Evolutionary conservation across 2,797 vertebrate genomes (phyloP).

Genomic region (Stomatorhinus walkeri): DNA sequence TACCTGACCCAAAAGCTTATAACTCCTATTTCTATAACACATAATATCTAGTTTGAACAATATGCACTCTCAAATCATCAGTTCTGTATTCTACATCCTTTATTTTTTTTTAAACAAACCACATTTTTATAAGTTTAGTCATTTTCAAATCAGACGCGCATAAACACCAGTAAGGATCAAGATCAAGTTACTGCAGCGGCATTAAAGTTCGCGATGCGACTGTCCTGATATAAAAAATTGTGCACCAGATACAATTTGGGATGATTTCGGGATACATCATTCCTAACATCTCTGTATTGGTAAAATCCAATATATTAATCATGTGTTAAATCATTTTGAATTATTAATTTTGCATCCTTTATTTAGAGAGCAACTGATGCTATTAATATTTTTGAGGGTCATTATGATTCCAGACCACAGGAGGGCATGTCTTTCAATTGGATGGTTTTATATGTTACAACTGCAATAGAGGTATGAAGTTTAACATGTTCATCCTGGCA

Average conservation of each 20-base stretch:
- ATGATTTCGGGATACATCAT: background rate
- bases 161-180: background rate
- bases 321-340: background rate
- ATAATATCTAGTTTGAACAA: background rate
- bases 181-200: background rate
- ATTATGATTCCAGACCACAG: background rate
- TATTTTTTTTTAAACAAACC: background rate
- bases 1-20: background rate
- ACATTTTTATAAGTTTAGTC: background rate
- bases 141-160: background rate
- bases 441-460: background rate
- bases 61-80: background rate
- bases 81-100: background rate
- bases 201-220: background rate
- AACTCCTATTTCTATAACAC: background rate
- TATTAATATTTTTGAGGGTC: background rate
- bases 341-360: background rate
- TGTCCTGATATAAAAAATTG: background rate
- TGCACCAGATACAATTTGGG: background rate
- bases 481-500: background rate
- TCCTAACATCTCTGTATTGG: background rate
- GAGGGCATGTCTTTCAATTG: background rate
- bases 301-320: background rate
- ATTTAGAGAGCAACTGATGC: background rate
- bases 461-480: background rate